A percentile compares a stretch with the other conserved stretches of the same genome.
These are phyloP conservation scores for Gambusia affinis DNA, from an alignment of 2,113 vertebrate genomes.

Conservation along the genomic window DNA sequence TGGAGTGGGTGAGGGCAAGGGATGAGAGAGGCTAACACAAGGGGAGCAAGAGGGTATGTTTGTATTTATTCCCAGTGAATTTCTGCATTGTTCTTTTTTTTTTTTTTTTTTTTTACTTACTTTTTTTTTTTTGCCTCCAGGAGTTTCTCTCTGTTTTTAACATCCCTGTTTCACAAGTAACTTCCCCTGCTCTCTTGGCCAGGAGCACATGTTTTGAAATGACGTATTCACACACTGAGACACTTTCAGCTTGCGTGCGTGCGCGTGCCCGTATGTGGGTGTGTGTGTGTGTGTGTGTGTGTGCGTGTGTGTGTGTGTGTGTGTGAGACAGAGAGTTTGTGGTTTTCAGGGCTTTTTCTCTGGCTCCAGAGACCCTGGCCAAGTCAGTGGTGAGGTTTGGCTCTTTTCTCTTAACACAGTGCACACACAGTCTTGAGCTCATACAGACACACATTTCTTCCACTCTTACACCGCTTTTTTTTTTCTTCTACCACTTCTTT, in stretches of 20 bases:
- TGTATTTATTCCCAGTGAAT: slow-evolving; percentile 55
- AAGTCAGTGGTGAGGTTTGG: slow-evolving; percentile 80
- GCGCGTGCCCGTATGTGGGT: too few species aligned
- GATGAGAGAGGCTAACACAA: slow-evolving; percentile 54
- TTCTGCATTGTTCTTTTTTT: slow-evolving; percentile 31
- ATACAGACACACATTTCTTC: slow-evolving; percentile 36
- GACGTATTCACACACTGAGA: slow-evolving; percentile 70
- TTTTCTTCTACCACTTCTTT: slow-evolving; percentile 21
- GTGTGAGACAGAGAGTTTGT: slow-evolving; percentile 61
- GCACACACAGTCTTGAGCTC: slow-evolving; percentile 27
- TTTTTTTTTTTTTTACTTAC: slow-evolving; percentile 2
- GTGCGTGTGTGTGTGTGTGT: slow-evolving; percentile 38
- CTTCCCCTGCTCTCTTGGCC: slow-evolving; percentile 51
- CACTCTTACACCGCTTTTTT: slow-evolving; percentile 29
- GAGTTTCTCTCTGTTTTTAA: slow-evolving; percentile 29
- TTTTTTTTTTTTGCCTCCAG: slow-evolving; percentile 16
- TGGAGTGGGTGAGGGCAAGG: slow-evolving; percentile 53
- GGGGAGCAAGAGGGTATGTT: slow-evolving; percentile 39
- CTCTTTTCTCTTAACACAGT: slow-evolving; percentile 46
- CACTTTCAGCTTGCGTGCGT: slow-evolving; percentile 53
- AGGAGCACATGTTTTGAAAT: slow-evolving; percentile 70
- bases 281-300: slow-evolving; percentile 37
- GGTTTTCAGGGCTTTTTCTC: slow-evolving; percentile 76
- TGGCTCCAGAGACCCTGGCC: slow-evolving; percentile 81
- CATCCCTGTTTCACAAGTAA: slow-evolving; percentile 43